phyloP scores from a whole-genome alignment of 23 tunicate genomes.

The Halocynthia roretzi region DNA sequence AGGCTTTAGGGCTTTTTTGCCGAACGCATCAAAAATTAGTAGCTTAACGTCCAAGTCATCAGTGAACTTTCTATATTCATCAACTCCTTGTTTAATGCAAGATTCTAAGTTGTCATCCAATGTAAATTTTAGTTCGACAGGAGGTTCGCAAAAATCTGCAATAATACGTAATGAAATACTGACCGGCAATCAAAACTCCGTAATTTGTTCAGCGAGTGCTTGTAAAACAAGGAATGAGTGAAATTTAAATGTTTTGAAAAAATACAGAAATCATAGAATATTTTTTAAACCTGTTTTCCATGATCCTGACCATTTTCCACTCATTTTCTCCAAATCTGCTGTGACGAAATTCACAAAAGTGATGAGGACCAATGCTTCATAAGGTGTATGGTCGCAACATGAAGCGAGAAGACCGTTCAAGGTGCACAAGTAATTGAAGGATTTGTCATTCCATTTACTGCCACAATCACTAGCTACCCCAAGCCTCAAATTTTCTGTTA shows the following conservation, averaged over 20 bases:
- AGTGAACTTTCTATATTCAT: conserved; percentile 8
- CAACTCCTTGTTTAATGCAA: conserved; percentile 30
- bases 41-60: conserved; percentile 42
- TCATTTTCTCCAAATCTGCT: conserved; percentile 3
- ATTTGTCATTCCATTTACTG: conserved; percentile 83
- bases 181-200: too few species aligned
- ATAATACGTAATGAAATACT: too few species aligned
- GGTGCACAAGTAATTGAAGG: conserved; percentile 30
- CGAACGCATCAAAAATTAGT: conserved; percentile 46
- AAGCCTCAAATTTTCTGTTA: conserved; percentile 44
- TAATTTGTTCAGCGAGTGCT: too few species aligned
- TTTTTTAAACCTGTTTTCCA: conserved; percentile 6
- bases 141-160: too few species aligned
- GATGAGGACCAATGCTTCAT: conserved; percentile 83
- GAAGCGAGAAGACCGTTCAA: conserved; percentile 43
- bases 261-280: not conserved
- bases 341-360: conserved; percentile 51
- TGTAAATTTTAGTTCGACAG: conserved; percentile 17
- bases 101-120: conserved; percentile 32
- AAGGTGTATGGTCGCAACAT: conserved; percentile 85
- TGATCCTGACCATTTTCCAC: conserved; percentile 33
- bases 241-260: not conserved
- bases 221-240: too few species aligned
- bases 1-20: conserved; percentile 47
- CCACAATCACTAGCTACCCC: conserved; percentile 39